Conservation (phyloP, 2,888 invertebrate species). For the Aphodius granarius region DNA sequence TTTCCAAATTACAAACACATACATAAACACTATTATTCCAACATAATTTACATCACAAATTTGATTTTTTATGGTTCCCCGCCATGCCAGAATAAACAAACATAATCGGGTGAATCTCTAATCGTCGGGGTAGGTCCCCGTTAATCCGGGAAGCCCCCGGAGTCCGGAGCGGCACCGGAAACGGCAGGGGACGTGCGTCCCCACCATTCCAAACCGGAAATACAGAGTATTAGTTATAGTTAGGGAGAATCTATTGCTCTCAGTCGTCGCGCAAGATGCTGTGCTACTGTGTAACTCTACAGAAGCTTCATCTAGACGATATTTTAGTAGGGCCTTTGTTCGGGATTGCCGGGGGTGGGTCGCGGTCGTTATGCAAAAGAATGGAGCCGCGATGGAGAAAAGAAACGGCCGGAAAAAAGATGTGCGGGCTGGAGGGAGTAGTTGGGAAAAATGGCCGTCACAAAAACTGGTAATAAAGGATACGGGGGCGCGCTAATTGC, state of each 20-base stretch:
- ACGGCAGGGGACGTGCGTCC: constrained; percentile 52
- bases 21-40: too few species aligned
- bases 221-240: constrained; percentile 54
- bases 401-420: constrained; percentile 7
- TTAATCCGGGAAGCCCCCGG: not conserved
- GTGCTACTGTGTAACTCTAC: constrained; percentile 2
- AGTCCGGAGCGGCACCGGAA: constrained; percentile 43
- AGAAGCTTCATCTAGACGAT: not conserved
- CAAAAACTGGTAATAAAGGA: not conserved
- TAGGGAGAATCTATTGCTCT: constrained; percentile 44
- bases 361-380: constrained; percentile 13
- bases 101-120: not conserved
- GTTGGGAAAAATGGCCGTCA: not conserved
- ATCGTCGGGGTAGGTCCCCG: not conserved
- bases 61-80: not conserved
- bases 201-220: constrained; percentile 53
- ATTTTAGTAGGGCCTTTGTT: not conserved
- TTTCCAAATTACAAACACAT: too few species aligned
- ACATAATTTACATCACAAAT: not conserved
- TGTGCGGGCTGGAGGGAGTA: not conserved
- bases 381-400: not conserved
- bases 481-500: constrained; percentile 10
- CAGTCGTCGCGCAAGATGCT: constrained; percentile 36
- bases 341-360: not conserved
- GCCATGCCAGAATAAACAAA: not conserved